Percentiles rank a stretch among this genome's conserved stretches.
Conservation (phyloP, 2,113 vertebrate genomes). For the Thunnus maccoyii region DNA sequence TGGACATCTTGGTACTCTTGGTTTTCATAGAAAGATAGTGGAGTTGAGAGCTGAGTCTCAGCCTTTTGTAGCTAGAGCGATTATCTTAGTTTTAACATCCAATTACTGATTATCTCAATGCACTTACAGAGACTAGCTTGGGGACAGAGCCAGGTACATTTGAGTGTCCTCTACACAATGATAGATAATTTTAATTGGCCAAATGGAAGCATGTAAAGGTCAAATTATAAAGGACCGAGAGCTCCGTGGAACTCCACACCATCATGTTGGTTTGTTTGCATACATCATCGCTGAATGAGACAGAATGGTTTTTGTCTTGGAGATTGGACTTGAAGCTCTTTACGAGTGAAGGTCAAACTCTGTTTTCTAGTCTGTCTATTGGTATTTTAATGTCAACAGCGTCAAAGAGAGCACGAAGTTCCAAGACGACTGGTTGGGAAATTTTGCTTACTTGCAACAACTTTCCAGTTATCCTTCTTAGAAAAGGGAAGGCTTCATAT, state of each 20-base stretch:
- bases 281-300: too few species aligned
- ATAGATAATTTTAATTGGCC: too few species aligned
- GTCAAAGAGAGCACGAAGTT: background rate
- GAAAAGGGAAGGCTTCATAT: background rate
- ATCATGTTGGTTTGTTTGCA: background rate
- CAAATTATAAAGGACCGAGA: background rate
- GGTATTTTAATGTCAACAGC: conserved; percentile 21
- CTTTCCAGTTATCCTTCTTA: background rate
- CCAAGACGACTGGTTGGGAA: too few species aligned
- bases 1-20: too few species aligned
- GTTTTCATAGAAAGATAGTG: too few species aligned
- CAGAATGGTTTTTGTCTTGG: too few species aligned
- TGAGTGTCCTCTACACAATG: background rate
- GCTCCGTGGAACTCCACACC: conserved; percentile 6
- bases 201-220: too few species aligned
- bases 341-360: too few species aligned
- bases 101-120: background rate
- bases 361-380: background rate
- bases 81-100: background rate
- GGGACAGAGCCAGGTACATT: background rate
- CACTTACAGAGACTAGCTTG: background rate
- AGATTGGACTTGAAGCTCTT: too few species aligned
- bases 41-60: too few species aligned
- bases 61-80: too few species aligned
- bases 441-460: background rate